These are phyloP conservation scores for Xerus rutilus DNA, from an alignment of 2,797 vertebrate species.

Conservation along the genomic window DNA sequence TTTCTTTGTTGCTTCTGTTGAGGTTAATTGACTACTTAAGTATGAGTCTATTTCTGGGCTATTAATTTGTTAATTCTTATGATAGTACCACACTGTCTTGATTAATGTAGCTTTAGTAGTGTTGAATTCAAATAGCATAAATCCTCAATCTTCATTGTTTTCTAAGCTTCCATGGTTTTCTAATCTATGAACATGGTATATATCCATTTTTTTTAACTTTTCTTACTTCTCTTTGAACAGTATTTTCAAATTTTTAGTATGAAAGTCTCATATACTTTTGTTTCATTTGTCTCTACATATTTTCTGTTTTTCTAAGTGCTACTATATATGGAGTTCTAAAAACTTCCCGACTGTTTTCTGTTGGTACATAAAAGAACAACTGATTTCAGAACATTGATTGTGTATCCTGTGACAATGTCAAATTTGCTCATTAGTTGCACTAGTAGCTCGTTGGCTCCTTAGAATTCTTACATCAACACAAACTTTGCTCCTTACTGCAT, in stretches of 20 bases:
- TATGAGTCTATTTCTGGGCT: not conserved
- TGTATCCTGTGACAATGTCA: not conserved
- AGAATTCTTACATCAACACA: not conserved
- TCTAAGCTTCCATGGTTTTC: not conserved
- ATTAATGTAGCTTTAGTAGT: not conserved
- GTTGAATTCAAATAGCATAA: not conserved
- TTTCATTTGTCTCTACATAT: slow-evolving; percentile 53
- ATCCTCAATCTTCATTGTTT: not conserved
- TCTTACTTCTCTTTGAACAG: not conserved
- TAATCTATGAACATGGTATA: not conserved
- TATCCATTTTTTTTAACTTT: not conserved
- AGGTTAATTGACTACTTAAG: not conserved
- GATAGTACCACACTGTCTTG: not conserved
- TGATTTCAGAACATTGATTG: not conserved
- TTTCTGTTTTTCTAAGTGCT: not conserved
- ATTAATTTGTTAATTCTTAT: not conserved
- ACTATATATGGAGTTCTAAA: not conserved
- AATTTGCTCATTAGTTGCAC: not conserved
- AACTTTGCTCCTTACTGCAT: not conserved
- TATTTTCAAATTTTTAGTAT: slow-evolving; percentile 9
- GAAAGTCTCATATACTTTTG: slow-evolving; percentile 8
- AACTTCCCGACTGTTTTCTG: not conserved
- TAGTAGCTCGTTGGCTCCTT: not conserved
- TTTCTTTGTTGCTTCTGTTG: not conserved
- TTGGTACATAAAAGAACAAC: not conserved